A percentile compares a stretch with the other conserved stretches of the same genome.
phyloP scores from a whole-genome alignment of 2,888 invertebrate genomes.

The Dicroscelio sp. region DNA sequence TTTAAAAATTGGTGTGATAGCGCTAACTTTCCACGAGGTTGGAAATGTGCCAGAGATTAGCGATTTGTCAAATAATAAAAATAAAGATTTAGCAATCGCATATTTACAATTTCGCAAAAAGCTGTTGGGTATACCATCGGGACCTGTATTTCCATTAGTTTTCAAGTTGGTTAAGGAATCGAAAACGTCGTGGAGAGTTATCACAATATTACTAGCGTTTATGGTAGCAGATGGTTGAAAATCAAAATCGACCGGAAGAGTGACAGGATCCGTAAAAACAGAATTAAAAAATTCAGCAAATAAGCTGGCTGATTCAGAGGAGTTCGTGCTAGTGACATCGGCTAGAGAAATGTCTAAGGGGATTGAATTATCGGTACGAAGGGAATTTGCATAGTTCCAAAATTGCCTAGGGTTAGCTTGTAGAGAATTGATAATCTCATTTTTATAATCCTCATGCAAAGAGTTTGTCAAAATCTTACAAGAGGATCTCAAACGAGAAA shows the following conservation, averaged over 20 bases:
- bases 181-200: background rate
- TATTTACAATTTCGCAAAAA: constrained; percentile 22
- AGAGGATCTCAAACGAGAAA: background rate
- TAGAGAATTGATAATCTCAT: background rate
- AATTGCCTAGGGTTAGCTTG: background rate
- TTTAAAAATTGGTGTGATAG: constrained; percentile 21
- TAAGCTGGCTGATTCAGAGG: constrained; percentile 4
- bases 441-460: background rate
- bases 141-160: background rate
- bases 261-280: background rate
- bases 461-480: background rate
- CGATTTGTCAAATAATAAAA: constrained; percentile 20
- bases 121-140: constrained; percentile 29
- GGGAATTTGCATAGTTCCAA: constrained; percentile 34
- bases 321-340: background rate
- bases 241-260: background rate
- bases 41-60: background rate
- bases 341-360: background rate
- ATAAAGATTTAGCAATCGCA: background rate
- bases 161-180: background rate
- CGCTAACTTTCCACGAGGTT: constrained; percentile 1
- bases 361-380: background rate
- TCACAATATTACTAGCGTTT: background rate
- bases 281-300: constrained; percentile 21
- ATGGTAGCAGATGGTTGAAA: background rate